Percentiles rank a stretch among this genome's conserved stretches.
phyloP scores from a whole-genome alignment of 1,140 invertebrate genomes.

The Drosophila varians region DNA sequence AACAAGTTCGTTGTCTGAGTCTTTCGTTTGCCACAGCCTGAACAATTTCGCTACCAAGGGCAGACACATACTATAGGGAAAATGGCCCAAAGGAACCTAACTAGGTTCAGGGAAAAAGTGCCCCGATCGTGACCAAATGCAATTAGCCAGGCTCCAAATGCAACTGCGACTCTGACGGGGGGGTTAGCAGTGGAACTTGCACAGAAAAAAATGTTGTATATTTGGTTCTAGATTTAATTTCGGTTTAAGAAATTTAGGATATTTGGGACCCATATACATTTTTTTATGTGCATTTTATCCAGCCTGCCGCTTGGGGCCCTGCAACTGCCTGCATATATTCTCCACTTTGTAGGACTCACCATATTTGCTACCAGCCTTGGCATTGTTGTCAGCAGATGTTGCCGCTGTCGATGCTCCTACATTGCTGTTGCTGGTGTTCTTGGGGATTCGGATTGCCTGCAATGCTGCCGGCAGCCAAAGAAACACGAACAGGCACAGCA shows the following conservation, averaged over 20 bases:
- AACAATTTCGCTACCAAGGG: slow-evolving; percentile 76
- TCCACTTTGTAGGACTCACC: slow-evolving; percentile 62
- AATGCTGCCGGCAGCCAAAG: slow-evolving; percentile 54
- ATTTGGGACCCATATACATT: too few species aligned
- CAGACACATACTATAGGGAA: slow-evolving; percentile 52
- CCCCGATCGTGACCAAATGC: slow-evolving; percentile 75
- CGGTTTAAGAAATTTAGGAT: too few species aligned
- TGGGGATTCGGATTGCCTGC: slow-evolving; percentile 34
- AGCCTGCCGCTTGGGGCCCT: slow-evolving; percentile 34
- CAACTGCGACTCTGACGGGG: not conserved
- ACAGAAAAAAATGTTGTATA: slow-evolving; percentile 20
- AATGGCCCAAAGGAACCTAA: slow-evolving; percentile 42
- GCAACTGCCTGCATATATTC: slow-evolving; percentile 27
- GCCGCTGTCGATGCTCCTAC: not conserved
- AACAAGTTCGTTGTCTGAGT: slow-evolving; percentile 68
- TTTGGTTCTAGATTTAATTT: too few species aligned
- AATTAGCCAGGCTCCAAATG: slow-evolving; percentile 63
- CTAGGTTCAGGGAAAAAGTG: slow-evolving; percentile 41
- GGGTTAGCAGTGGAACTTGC: slow-evolving; percentile 16
- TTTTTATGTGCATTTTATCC: slow-evolving; percentile 12
- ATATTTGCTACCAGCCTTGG: slow-evolving; percentile 67
- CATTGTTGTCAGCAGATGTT: slow-evolving; percentile 25
- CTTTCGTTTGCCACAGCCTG: slow-evolving; percentile 53
- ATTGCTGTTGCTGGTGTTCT: slow-evolving; percentile 35
- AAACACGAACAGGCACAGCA: slow-evolving; percentile 41